Evolutionary conservation across 2,888 invertebrate genomes (phyloP).

Genomic region (Altica lythri): DNA sequence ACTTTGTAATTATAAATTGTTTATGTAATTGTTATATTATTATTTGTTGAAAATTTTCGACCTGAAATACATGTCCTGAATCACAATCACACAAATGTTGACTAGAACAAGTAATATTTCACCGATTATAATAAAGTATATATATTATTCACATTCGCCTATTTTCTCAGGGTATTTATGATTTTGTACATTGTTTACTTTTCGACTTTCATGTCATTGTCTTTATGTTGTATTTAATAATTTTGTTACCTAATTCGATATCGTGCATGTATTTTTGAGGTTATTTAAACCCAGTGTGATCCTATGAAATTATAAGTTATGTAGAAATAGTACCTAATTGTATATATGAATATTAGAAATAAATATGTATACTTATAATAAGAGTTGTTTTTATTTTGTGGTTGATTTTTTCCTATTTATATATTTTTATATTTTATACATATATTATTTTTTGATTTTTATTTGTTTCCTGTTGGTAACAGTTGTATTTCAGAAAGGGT

Average conservation of each 20-base stretch:
- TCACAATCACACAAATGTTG: conserved; percentile 23
- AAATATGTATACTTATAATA: conserved; percentile 55
- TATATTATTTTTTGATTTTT: neutral
- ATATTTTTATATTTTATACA: neutral
- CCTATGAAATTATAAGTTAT: conserved; percentile 49
- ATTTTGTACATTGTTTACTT: conserved; percentile 11
- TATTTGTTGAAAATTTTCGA: conserved; percentile 41
- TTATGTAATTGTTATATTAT: conserved; percentile 47
- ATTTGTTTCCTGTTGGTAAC: too few species aligned
- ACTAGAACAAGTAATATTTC: conserved; percentile 24
- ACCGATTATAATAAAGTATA: too few species aligned
- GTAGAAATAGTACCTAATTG: conserved; percentile 50
- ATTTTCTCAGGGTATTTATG: conserved; percentile 36
- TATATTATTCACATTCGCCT: conserved; percentile 18
- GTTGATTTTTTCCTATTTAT: neutral
- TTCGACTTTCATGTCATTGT: conserved; percentile 12
- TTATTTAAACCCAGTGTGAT: conserved; percentile 54
- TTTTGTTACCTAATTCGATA: conserved; percentile 34
- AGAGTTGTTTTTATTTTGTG: conserved; percentile 30
- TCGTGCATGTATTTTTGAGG: conserved; percentile 55
- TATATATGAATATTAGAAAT: conserved; percentile 52
- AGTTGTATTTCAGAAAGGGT: too few species aligned
- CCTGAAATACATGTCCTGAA: conserved; percentile 46
- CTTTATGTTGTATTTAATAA: conserved; percentile 1
- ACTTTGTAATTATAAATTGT: conserved; percentile 32